Conservation (phyloP, 2,113 vertebrate genomes). For the Cygnus buccinator region DNA sequence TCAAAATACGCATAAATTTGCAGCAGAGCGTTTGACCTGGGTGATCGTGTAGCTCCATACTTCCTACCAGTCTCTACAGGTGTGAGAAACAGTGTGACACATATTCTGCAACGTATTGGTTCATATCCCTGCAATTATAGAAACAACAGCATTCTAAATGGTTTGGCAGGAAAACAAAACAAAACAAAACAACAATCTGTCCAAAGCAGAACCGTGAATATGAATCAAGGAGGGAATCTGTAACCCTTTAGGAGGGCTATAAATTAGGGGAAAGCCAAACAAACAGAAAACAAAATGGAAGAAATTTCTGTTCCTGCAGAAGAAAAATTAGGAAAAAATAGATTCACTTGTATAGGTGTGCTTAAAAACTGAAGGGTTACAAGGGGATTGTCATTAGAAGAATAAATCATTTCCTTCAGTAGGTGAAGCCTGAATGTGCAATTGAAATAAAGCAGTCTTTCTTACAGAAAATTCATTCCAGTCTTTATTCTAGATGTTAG, state of each 20-base stretch:
- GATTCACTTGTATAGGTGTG: background rate
- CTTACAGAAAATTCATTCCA: background rate
- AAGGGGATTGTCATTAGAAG: rapidly evolving
- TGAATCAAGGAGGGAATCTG: background rate
- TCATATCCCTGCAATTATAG: background rate
- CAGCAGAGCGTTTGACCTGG: background rate
- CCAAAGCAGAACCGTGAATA: background rate
- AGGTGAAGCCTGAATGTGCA: rapidly evolving
- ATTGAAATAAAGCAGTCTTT: background rate
- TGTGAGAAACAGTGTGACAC: background rate
- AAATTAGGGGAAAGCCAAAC: background rate
- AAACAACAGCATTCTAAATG: background rate
- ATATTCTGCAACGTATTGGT: background rate
- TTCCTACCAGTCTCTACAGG: background rate
- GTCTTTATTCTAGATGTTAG: background rate
- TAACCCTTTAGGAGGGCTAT: background rate
- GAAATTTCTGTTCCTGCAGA: background rate
- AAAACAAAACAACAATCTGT: background rate
- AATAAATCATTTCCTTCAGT: background rate
- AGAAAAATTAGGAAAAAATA: background rate
- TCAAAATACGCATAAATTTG: background rate
- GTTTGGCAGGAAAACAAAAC: background rate
- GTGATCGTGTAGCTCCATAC: background rate
- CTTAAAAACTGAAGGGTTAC: background rate
- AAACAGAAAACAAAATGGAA: background rate